These are phyloP conservation scores for Teleogryllus occipitalis DNA, from an alignment of 1,140 invertebrate species.

Conservation along the genomic window DNA sequence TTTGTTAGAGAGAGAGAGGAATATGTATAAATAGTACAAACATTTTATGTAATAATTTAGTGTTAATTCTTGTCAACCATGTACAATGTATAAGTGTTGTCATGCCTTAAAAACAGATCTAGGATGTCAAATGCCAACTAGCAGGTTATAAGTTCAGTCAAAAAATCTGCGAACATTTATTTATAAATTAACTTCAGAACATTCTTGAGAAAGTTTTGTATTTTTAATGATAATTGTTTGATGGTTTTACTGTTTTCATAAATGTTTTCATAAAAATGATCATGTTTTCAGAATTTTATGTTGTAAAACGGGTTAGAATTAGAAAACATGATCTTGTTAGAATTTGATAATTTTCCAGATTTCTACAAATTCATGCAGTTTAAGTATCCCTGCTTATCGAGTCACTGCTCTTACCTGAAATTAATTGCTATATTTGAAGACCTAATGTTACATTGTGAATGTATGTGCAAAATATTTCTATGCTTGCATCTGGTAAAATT, in stretches of 20 bases:
- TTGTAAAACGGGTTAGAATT: background rate
- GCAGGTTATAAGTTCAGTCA: background rate
- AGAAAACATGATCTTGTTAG: background rate
- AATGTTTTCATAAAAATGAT: background rate
- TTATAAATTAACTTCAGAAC: background rate
- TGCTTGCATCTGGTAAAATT: background rate
- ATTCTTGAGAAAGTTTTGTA: background rate
- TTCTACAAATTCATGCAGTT: background rate
- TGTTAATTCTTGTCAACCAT: slow-evolving; percentile 5
- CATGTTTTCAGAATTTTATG: background rate
- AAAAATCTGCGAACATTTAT: background rate
- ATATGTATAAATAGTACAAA: slow-evolving; percentile 6
- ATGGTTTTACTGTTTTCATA: background rate
- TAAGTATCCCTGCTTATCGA: background rate
- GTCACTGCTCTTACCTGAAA: slow-evolving; percentile 3
- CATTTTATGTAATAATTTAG: slow-evolving; percentile 6
- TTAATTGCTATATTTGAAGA: background rate
- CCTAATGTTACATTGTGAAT: background rate
- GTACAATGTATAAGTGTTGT: slow-evolving; percentile 5
- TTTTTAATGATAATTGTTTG: background rate
- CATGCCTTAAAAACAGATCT: background rate
- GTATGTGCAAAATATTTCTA: background rate
- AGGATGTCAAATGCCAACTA: background rate
- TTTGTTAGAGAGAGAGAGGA: background rate
- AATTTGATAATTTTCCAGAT: background rate